Evolutionary conservation across 2,888 invertebrate genomes (phyloP).

Genomic region (Shargacucullia verbasci): DNA sequence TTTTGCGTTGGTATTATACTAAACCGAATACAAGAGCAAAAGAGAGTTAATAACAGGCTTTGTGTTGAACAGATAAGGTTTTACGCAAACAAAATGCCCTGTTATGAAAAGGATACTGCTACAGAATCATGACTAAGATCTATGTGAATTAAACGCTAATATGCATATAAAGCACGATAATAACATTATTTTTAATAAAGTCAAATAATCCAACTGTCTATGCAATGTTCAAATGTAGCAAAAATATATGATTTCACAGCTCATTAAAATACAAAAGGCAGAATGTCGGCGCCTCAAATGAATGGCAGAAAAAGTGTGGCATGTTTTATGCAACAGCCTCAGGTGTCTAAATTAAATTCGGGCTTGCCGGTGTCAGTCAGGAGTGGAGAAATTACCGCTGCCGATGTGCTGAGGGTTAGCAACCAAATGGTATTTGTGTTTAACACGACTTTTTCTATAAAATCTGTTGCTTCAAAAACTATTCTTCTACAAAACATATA

Average conservation of each 20-base stretch:
- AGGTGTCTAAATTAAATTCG: constrained; percentile 82
- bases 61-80: no score
- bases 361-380: constrained; percentile 76
- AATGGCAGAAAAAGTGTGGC: constrained; percentile 68
- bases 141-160: no score
- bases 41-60: no score
- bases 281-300: constrained; percentile 60
- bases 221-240: constrained; percentile 29
- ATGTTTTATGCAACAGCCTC: constrained; percentile 80
- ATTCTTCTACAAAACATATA: no score
- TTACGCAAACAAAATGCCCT: no score
- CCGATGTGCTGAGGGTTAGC: constrained; percentile 42
- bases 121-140: no score
- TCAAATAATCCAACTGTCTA: constrained; percentile 9
- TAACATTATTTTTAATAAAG: constrained; percentile 10
- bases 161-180: background rate
- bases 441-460: background rate
- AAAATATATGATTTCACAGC: constrained; percentile 63
- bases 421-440: background rate
- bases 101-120: no score
- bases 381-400: constrained; percentile 60
- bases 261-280: constrained; percentile 77
- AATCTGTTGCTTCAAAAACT: no score
- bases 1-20: no score
- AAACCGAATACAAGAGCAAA: no score